phyloP scores from a whole-genome alignment of 2,113 vertebrate species.

The Actinemys pallida region DNA sequence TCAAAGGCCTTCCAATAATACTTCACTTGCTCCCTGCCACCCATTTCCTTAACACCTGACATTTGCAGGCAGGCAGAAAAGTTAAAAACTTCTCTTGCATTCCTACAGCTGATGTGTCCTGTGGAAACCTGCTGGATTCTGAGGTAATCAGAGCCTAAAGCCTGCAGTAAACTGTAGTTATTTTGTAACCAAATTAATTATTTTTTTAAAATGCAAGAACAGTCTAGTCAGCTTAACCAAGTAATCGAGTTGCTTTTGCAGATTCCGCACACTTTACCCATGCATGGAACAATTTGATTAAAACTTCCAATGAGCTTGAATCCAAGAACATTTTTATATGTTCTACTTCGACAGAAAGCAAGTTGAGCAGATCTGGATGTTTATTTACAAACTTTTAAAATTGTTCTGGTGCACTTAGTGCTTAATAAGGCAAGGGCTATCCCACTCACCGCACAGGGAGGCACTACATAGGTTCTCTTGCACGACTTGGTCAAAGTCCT shows the following conservation, averaged over 20 bases:
- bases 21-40: background rate
- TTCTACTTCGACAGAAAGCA: conserved; percentile 7
- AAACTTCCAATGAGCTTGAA: background rate
- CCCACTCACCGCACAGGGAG: background rate
- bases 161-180: conserved; percentile 25
- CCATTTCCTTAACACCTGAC: conserved; percentile 8
- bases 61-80: background rate
- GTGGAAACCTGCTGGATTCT: background rate
- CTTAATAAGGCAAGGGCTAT: background rate
- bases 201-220: background rate
- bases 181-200: background rate
- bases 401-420: background rate
- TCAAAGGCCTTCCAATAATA: background rate
- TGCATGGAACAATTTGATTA: background rate
- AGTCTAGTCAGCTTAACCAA: background rate
- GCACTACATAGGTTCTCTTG: background rate
- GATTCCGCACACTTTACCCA: background rate
- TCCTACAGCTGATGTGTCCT: background rate
- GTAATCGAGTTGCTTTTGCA: conserved; percentile 10
- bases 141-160: conserved; percentile 11
- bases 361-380: background rate
- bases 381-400: conserved; percentile 15
- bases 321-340: background rate
- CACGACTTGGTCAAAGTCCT: background rate
- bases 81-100: background rate